Evolutionary conservation across 37 sponge, comb jelly and placozoan genomes (phyloP).

Genomic region (Halisarca cf. caerulea): DNA sequence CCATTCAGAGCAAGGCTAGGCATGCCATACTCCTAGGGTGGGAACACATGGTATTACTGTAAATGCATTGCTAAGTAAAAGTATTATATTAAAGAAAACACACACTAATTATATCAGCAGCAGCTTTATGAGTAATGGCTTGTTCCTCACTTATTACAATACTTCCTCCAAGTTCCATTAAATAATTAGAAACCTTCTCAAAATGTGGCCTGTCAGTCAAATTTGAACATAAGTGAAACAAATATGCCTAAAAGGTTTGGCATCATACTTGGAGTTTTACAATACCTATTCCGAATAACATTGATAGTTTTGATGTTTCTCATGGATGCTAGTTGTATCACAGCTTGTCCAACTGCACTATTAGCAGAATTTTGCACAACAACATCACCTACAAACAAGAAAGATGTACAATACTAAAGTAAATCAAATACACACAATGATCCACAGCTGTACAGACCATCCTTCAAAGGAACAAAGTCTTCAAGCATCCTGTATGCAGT

Average conservation of each 20-base stretch:
- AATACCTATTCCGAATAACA: constrained; percentile 83
- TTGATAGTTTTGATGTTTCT: constrained; percentile 84
- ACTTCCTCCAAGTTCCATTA: constrained; percentile 21
- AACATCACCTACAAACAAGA: constrained; percentile 54
- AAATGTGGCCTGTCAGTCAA: constrained; percentile 10
- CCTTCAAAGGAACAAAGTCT: constrained; percentile 75
- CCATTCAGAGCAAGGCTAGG: constrained; percentile 75
- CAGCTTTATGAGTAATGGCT: neutral
- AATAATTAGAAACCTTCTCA: neutral
- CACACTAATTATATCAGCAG: neutral
- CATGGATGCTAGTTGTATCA: constrained; percentile 83
- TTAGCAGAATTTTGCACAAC: constrained; percentile 94
- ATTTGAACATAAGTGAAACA: no score
- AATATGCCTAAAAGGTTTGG: no score
- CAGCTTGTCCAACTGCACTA: constrained; percentile 92
- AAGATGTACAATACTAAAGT: no score
- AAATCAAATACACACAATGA: no score
- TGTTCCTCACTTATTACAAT: constrained; percentile 19
- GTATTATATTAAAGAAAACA: no score
- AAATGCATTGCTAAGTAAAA: no score
- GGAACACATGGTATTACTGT: no score
- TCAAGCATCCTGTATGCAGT: constrained; percentile 95
- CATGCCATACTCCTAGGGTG: constrained; percentile 37
- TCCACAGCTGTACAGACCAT: constrained; percentile 55
- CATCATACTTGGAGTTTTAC: no score